Conservation (phyloP, 2,888 invertebrate species). For the Lithosia quadra region DNA sequence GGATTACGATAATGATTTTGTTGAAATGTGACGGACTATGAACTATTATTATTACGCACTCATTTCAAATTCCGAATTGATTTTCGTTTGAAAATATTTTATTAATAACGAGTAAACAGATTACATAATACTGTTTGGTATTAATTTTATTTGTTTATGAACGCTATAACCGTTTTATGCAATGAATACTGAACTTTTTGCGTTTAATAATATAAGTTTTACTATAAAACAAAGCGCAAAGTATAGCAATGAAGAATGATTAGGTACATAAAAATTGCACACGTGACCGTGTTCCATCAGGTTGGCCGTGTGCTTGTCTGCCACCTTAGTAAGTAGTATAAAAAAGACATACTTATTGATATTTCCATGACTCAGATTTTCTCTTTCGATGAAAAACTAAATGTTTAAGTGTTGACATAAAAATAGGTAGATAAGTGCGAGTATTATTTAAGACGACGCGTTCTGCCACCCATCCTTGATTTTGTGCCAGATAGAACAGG, state of each 20-base stretch:
- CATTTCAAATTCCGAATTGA: background rate
- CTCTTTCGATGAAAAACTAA: background rate
- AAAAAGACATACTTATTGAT: no score
- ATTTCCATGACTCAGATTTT: no score
- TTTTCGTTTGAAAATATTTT: background rate
- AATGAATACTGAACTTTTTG: no score
- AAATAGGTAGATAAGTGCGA: slow-evolving; percentile 3
- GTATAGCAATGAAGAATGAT: no score
- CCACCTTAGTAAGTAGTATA: no score
- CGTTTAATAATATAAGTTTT: no score
- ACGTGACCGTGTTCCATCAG: no score
- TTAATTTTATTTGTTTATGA: background rate
- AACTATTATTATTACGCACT: background rate
- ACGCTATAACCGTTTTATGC: background rate
- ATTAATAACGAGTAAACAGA: background rate
- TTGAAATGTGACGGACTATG: background rate
- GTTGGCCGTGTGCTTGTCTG: no score
- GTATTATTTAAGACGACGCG: slow-evolving; percentile 3
- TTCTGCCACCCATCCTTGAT: slow-evolving; percentile 44
- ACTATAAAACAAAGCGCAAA: no score
- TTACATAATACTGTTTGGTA: background rate
- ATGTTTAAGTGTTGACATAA: background rate
- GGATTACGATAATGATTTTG: slow-evolving; percentile 2
- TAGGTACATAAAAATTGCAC: no score
- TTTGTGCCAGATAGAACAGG: slow-evolving; percentile 48